phyloP scores from a whole-genome alignment of 2,113 vertebrate species.

The Calonectris borealis region DNA sequence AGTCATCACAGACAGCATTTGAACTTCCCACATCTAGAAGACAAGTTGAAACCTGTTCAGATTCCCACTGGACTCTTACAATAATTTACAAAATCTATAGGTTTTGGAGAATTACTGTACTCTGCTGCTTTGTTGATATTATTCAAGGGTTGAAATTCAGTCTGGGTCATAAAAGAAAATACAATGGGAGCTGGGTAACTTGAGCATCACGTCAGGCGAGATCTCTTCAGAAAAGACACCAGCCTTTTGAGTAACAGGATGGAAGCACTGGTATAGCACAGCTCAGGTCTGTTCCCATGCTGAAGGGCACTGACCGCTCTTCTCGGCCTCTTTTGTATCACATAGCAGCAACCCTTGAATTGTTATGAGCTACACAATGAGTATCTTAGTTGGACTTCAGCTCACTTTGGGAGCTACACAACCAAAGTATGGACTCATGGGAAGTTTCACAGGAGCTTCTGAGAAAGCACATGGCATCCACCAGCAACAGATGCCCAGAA shows the following conservation, averaged over 20 bases:
- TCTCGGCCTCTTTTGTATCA: not conserved
- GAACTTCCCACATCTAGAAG: not conserved
- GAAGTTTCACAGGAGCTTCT: not conserved
- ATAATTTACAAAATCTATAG: not conserved
- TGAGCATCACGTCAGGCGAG: not conserved
- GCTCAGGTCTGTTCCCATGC: rapidly evolving
- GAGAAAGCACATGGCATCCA: not conserved
- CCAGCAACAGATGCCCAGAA: not conserved
- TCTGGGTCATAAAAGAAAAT: not conserved
- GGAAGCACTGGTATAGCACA: not conserved
- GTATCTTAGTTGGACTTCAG: no score
- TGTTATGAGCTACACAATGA: not conserved
- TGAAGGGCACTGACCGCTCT: not conserved
- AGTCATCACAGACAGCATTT: not conserved
- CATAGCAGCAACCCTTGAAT: rapidly evolving
- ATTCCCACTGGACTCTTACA: no score
- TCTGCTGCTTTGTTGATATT: not conserved
- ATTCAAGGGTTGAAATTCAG: not conserved
- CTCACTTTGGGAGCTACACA: no score
- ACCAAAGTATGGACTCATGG: not conserved
- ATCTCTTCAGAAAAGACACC: not conserved
- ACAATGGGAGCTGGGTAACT: not conserved
- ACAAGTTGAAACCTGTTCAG: not conserved
- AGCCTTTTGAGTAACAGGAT: not conserved
- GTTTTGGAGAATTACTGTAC: not conserved